Evolutionary conservation across 2,113 vertebrate species (phyloP).

Genomic region (Microtus oregoni): DNA sequence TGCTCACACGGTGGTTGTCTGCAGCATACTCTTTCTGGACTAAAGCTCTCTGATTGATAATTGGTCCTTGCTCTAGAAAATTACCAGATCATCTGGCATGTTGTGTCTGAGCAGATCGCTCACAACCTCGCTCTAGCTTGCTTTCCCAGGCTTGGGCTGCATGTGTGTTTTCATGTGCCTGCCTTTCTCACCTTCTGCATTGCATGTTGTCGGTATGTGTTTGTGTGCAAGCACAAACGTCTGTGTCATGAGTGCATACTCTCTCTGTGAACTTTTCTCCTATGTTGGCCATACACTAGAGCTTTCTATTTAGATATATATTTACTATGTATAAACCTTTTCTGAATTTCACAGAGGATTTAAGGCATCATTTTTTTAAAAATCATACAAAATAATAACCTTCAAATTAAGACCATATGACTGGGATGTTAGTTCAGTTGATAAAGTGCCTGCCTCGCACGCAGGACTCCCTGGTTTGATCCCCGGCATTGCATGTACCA

Average conservation of each 20-base stretch:
- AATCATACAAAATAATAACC: not conserved
- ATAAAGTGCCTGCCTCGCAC: not conserved
- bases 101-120: not conserved
- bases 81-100: not conserved
- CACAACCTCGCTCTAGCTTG: not conserved
- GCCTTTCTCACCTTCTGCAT: not conserved
- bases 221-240: not conserved
- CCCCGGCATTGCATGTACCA: not conserved
- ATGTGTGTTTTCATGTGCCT: not conserved
- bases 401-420: not conserved
- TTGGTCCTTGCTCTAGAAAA: not conserved
- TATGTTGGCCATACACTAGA: not conserved
- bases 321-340: constrained; percentile 16
- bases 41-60: not conserved
- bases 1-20: not conserved
- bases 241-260: not conserved
- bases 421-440: not conserved
- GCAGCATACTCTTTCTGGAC: not conserved
- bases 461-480: not conserved
- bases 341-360: not conserved
- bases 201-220: not conserved
- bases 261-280: not conserved
- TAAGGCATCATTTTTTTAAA: constrained; percentile 18
- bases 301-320: constrained; percentile 23
- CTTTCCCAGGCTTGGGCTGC: not conserved